Evolutionary conservation across 2,888 invertebrate species (phyloP), one percentile per base, ranked within the genome.

Genomic region (Tanytarsus gracilentus): DNA sequence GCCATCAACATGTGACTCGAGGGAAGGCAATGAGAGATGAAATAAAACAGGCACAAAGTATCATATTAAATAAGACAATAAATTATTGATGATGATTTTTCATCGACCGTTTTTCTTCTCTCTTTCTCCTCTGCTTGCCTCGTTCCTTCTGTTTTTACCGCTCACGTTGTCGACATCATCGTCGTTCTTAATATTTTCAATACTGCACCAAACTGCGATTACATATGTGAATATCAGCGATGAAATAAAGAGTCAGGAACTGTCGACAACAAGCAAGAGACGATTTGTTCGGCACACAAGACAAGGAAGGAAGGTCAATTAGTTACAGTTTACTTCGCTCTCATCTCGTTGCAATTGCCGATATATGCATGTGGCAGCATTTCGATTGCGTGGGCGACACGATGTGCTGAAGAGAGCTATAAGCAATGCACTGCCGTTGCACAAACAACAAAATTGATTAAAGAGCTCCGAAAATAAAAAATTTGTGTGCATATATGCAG

Each of bases 261-360:
- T 33, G 11, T 5, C 33, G 33, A 33, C n/a, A 9, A n/a, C 6
- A 11, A 11, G 33, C 16, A 36, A 36, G 36, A 36, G 16, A 36
- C 36, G 16, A 36, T 36, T 16, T 14, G 36, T 36, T 36, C 14
- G n/a, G n/a, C 16, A 36, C n/a, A 36, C 16, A 36, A 36, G 36
- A 36, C n/a, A 16, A 36, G 36, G n/a, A 51, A 33, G 21, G 36
- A 53, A 36, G 36, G 36, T 53, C 53, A 53, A 53, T 53, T 53
- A 53, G 53, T 36, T 53, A 53, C 53, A 53, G 53, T 52, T 52
- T 52, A 52, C 6, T n/a, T n/a, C n/a, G n/a, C n/a, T n/a, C n/a
- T n/a, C n/a, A n/a, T n/a, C n/a, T n/a, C n/a, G n/a, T n/a, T n/a
- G n/a, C n/a, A n/a, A n/a, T n/a, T n/a, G n/a, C n/a, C n/a, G n/a